Evolutionary conservation across 2,888 invertebrate species (phyloP).

Genomic region (Lissocephala sabroskyi): DNA sequence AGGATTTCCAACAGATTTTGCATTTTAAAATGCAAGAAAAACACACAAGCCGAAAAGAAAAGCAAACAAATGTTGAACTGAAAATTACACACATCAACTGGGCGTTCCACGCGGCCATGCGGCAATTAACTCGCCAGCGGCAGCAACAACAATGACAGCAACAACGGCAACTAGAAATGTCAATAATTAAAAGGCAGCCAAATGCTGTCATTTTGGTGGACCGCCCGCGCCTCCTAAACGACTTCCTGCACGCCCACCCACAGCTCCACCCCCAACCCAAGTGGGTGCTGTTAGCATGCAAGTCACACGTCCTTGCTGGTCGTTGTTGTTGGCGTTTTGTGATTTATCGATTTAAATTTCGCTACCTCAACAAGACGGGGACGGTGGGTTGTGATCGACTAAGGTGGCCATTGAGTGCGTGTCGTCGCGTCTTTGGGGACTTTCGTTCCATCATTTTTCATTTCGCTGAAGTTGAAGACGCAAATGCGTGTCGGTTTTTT

Average conservation of each 20-base stretch:
- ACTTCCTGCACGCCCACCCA: slow-evolving; percentile 24
- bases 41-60: too few relatives aligned
- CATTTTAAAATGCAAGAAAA: too few relatives aligned
- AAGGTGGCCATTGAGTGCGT: slow-evolving; percentile 31
- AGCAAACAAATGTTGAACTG: not conserved
- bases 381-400: too few relatives aligned
- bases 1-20: too few relatives aligned
- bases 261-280: too few relatives aligned
- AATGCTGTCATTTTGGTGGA: slow-evolving; percentile 53
- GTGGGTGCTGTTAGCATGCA: slow-evolving; percentile 40
- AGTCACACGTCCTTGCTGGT: slow-evolving; percentile 57
- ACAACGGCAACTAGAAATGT: slow-evolving; percentile 29
- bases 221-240: slow-evolving; percentile 18
- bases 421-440: slow-evolving; percentile 11
- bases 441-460: not conserved
- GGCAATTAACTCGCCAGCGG: too few relatives aligned
- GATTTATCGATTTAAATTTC: slow-evolving; percentile 63
- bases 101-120: too few relatives aligned
- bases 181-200: slow-evolving; percentile 63
- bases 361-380: slow-evolving; percentile 23
- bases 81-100: slow-evolving; percentile 1
- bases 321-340: slow-evolving; percentile 51
- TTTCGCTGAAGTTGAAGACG: not conserved
- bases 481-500: slow-evolving; percentile 7
- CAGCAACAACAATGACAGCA: not conserved